Evolutionary conservation across 2,797 vertebrate genomes (phyloP).

Genomic region (Ara ararauna): DNA sequence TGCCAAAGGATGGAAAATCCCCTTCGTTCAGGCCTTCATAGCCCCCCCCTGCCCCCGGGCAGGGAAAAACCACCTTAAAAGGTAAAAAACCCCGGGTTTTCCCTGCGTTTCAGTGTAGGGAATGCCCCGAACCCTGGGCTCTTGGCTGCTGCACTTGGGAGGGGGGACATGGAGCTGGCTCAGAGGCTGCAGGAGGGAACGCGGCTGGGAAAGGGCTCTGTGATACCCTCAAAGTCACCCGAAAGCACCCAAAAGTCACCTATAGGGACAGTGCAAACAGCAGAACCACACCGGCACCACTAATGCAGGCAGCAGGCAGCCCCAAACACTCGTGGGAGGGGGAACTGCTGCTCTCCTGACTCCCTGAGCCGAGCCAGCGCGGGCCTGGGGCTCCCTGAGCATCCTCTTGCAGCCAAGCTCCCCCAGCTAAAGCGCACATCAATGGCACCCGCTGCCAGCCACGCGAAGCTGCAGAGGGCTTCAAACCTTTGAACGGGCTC

Average conservation of each 20-base stretch:
- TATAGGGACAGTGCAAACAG: neutral
- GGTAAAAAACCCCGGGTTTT: neutral
- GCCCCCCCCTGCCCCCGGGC: neutral
- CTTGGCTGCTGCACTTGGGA: neutral
- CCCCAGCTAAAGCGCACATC: neutral
- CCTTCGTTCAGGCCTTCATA: fast-evolving
- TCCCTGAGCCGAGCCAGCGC: neutral
- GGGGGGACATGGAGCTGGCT: neutral
- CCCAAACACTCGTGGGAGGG: fast-evolving
- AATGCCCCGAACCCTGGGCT: too few species aligned
- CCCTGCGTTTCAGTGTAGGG: neutral
- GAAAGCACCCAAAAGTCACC: neutral
- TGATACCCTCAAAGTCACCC: neutral
- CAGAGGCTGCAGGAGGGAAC: neutral
- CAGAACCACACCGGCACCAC: neutral
- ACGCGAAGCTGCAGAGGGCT: neutral
- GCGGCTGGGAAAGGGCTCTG: neutral
- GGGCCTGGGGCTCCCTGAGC: neutral
- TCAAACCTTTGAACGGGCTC: neutral
- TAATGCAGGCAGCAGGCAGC: neutral
- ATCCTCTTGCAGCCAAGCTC: neutral
- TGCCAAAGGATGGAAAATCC: neutral
- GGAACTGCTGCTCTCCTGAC: neutral
- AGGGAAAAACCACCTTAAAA: neutral
- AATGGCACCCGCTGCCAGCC: fast-evolving